Evolutionary conservation across 1,140 invertebrate species (phyloP), one percentile per base, ranked within the genome.

Genomic region (Bombus turneri): DNA sequence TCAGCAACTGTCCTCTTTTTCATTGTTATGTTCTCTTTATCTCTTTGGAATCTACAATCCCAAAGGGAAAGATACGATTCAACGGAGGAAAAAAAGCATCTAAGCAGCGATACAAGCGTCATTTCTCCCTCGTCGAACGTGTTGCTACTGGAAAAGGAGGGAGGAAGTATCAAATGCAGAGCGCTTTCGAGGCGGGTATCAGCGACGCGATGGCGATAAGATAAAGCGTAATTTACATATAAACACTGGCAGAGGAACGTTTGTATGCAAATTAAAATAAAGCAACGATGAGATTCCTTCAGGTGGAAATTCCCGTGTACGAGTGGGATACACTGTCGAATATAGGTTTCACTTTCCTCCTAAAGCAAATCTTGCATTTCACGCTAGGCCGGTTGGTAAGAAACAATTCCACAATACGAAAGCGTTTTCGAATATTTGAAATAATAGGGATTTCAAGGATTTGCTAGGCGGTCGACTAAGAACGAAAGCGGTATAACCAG

Each of bases 211-310:
- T 83, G 81, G 34, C 62, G 74, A 83, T 77, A 83, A 83, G 81
- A 77, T 83, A 77, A 69, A 77, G 47, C 43, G 74, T 39, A 57
- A 77, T 83, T 83, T 83, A 47, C 81, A 83, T 69, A 77, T 28
- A 83, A 68, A 83, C 81, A 77, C 43, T 69, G 81, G 34, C 41
- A 53, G 62, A 34, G 25, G n/a, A 18, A 41, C 43, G 81, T 77
- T 77, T 69, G 73, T 43, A 83, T 83, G 81, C 43, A 83, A 83
- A 83, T 83, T 83, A 83, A 83, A 83, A 83, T 77, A 83, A 83
- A 83, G 25, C 57, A 31, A 28, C 18, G 62, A 22, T 9, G 62
- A 53, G 68, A 31, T 77, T 57, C 75, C 39, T 69, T 41, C 28
- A 25, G 73, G 43, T 69, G 73, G 73, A 77, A 77, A 83, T 77